Evolutionary conservation across 2,113 vertebrate species (phyloP), one percentile per base, ranked within the genome.

Genomic region (Bubalus kerabau): DNA sequence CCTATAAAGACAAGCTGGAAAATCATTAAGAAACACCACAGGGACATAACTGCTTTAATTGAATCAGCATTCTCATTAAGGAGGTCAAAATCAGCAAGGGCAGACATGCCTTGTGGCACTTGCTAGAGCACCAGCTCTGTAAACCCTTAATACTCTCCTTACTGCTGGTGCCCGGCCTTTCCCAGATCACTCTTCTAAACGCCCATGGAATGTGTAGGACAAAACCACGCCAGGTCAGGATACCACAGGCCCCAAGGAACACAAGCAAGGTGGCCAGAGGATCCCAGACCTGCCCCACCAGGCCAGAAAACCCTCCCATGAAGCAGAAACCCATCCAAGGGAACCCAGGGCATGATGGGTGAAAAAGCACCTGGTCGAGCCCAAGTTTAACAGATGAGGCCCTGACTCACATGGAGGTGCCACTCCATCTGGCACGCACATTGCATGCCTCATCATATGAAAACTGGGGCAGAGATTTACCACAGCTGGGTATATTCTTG

Each of bases 1-100:
- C 81, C 86, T 86, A 24, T 16, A 78, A 91, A 36, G 43, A 88
- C 76, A 82, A 97, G 85, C 54, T 89, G 54, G 91, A 78, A 95
- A 87, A 78, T 64, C 97, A 92, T 94, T 81, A 92, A 87, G 92
- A 92, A 90, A 74, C 67, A 64, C 76, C 46, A 91, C 74, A 48
- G 94, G 85, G 82, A 32, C n/a, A 30, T 54, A 89, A 90, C 82
- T 62, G 56, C 91, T 91, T n/a, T 95, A 67, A 94, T 81, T 93
- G 54, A 92, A 97, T 96, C 96, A 96, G 54, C 86, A 83, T 97
- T 97, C 95, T 96, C 93, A 95, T 93, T 87, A 94, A 86, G 8
- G 71, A 89, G 92, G 60, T 95, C 93, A 97, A 91, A 86, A 89
- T 91, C 57, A 24, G 2, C 57, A 67, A 91, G 93, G 36, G 21